Percentiles rank a stretch among this genome's conserved stretches.
Evolutionary conservation across 2,888 invertebrate species (phyloP).

Genomic region (Rhogogaster chlorosoma): DNA sequence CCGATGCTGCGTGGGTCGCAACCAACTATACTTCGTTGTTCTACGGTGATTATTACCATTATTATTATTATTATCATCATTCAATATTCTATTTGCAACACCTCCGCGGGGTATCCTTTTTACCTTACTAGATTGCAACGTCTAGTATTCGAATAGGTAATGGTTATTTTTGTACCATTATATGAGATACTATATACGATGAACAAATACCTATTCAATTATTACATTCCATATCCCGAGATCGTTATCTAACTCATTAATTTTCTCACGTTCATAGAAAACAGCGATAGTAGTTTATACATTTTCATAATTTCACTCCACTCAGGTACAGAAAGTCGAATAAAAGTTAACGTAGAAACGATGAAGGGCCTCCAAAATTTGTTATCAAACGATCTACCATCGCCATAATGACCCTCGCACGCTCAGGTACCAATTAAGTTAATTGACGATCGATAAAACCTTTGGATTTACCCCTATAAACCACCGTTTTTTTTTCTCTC

Average conservation of each 20-base stretch:
- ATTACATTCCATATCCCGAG: not conserved
- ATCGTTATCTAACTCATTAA: not conserved
- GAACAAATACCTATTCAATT: not conserved
- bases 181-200: not conserved
- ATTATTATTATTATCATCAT: slow-evolving; percentile 35
- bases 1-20: slow-evolving; percentile 36
- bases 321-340: not conserved
- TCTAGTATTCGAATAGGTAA: not conserved
- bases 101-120: slow-evolving; percentile 19
- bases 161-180: slow-evolving; percentile 22
- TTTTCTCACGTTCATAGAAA: not conserved
- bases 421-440: slow-evolving; percentile 28
- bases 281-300: no score
- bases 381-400: not conserved
- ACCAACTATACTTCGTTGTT: slow-evolving; percentile 17
- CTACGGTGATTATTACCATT: slow-evolving; percentile 3
- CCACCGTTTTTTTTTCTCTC: not conserved
- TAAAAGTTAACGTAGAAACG: not conserved
- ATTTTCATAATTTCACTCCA: not conserved
- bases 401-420: not conserved
- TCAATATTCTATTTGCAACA: slow-evolving; percentile 46
- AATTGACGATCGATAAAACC: slow-evolving; percentile 22
- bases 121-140: not conserved
- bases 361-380: not conserved
- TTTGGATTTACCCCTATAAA: not conserved